Base-by-base conservation (phyloP, 2,888 invertebrate species). In the Caenorhabditis angaria region DNA sequence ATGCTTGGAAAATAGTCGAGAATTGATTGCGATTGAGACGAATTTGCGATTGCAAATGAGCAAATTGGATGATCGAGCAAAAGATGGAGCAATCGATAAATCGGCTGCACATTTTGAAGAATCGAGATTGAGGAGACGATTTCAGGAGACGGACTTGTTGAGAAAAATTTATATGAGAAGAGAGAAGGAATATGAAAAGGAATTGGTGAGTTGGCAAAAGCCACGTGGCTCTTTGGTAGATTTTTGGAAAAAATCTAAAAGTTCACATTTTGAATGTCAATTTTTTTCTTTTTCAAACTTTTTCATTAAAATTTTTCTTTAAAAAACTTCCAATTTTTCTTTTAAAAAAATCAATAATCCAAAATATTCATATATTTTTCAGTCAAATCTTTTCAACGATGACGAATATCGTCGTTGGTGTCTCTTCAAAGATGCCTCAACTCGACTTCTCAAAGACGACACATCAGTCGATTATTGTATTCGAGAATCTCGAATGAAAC, bases 21-120 rank as follows among this genome's bases (percentile, higher is more conserved):
- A 82, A 27, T 60, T 82, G 28, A 61, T 78, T 20, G 65, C 64
- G 32, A 69, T 82, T 54, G 78, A 82, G 58, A 78, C 80, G 25
- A 78, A 78, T 35, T 61, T 82, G 47, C 60, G 69, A 51, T 55
- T 70, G 35, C 81, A 82, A 56, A 56, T 77, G 65, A 70, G 65
- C 32, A 82, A 82, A 54, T 57, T 78, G 29, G 59, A 71, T 12
- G 75, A 79, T 28, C 48, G 74, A 20, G 62, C 77, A 20, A 73
- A 71, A 60, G 76, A 76, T 14, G 78, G 71, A 35, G 62, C 61
- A 20, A 70, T 74, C 27, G 77, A 78, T 41, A 70, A 74, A 76
- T 54, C 54, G 18, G 65, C 70, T 18, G 77, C 69, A 5, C 57
- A 65, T 22, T 65, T 64, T 27, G 79, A 80, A 61, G 79, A 80